A percentile compares a stretch with the other conserved stretches of the same genome.
phyloP scores from a whole-genome alignment of 1,140 invertebrate genomes.

The Glomeris maerens region DNA sequence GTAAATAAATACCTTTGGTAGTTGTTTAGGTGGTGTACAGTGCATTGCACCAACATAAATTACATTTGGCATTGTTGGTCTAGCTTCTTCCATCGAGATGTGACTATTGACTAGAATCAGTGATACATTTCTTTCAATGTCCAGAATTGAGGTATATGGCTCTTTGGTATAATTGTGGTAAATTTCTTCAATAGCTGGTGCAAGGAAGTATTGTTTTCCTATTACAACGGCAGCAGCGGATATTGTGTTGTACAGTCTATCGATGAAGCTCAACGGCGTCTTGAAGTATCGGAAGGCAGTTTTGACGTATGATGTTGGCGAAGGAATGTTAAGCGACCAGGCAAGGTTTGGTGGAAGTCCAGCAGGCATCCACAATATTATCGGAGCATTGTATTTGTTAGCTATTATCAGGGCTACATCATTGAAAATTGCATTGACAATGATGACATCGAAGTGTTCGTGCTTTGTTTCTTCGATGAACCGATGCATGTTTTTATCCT shows the following conservation, averaged over 20 bases:
- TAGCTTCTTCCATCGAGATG: slow-evolving; percentile 35
- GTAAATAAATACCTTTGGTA: slow-evolving; percentile 37
- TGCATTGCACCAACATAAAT: slow-evolving; percentile 21
- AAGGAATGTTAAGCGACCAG: neutral
- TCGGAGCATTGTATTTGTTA: neutral
- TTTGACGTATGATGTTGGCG: neutral
- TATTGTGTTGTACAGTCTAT: neutral
- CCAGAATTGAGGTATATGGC: slow-evolving; percentile 18
- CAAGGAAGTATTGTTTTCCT: neutral
- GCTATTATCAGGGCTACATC: neutral
- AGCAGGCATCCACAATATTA: neutral
- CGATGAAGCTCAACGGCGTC: neutral
- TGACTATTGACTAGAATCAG: slow-evolving; percentile 44
- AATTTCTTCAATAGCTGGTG: neutral
- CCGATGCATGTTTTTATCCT: neutral
- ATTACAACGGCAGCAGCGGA: too few species aligned
- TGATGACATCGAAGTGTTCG: neutral
- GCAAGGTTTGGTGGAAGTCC: neutral
- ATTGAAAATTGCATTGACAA: neutral
- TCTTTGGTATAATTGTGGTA: slow-evolving; percentile 6
- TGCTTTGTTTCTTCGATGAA: neutral
- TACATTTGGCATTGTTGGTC: slow-evolving; percentile 39
- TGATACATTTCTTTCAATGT: slow-evolving; percentile 38
- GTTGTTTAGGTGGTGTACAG: slow-evolving; percentile 14
- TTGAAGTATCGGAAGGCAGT: neutral